phyloP scores from a whole-genome alignment of 2,888 invertebrate genomes.

The Pseudococcus longispinus region DNA sequence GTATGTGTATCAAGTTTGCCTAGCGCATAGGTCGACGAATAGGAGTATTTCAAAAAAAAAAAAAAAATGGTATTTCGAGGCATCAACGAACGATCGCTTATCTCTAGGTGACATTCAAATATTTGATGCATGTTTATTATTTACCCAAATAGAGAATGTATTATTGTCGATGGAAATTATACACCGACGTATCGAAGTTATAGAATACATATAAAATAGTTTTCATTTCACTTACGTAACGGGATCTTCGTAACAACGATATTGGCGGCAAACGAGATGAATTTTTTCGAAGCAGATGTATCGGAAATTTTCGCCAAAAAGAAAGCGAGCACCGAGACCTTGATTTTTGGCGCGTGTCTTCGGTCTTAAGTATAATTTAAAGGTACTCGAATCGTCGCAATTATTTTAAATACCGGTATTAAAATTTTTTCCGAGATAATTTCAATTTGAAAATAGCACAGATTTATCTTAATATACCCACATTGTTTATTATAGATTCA shows the following conservation, averaged over 20 bases:
- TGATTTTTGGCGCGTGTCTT: constrained; percentile 30
- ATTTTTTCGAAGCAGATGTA: constrained; percentile 17
- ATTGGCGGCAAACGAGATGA: neutral
- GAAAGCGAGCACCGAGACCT: neutral
- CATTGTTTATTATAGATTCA: constrained; percentile 30
- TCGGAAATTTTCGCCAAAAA: neutral
- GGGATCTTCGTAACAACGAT: neutral
- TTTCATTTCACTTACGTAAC: neutral
- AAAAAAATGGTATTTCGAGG: neutral
- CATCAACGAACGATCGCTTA: neutral
- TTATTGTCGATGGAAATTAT: constrained; percentile 3
- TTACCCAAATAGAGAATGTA: constrained; percentile 27
- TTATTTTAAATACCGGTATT: constrained; percentile 14
- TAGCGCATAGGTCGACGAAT: neutral
- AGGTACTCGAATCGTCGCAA: neutral
- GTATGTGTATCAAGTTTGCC: neutral
- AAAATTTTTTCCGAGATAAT: neutral
- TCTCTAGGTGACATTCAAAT: constrained; percentile 37
- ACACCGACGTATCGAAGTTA: neutral
- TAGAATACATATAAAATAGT: neutral
- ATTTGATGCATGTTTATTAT: constrained; percentile 33
- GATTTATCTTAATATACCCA: constrained; percentile 29
- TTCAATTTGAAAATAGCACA: neutral
- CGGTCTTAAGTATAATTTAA: neutral
- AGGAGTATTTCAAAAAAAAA: neutral